Conservation (phyloP, 2,797 vertebrate species). For the Anolis apletophallus region DNA sequence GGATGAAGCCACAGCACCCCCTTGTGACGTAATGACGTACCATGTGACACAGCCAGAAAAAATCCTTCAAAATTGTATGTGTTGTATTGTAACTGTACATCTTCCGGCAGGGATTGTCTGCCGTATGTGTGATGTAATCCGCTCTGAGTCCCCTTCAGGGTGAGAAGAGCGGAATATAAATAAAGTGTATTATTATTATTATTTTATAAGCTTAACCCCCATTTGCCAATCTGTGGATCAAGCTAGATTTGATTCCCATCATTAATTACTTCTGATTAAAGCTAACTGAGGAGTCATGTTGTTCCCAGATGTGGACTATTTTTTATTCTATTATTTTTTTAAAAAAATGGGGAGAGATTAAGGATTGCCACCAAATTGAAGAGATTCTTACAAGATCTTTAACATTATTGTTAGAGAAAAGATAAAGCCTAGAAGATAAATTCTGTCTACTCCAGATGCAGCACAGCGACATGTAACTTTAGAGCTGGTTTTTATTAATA, state of each 20-base stretch:
- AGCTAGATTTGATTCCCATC: slow-evolving; percentile 67
- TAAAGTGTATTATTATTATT: too few relatives aligned
- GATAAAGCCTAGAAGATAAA: slow-evolving; percentile 61
- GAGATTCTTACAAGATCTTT: too few relatives aligned
- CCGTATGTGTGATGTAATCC: too few relatives aligned
- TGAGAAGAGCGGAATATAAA: too few relatives aligned
- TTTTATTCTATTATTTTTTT: slow-evolving; percentile 45
- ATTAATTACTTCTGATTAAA: slow-evolving; percentile 75
- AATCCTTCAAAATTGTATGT: too few relatives aligned
- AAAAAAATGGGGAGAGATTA: slow-evolving; percentile 43
- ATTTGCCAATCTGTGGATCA: slow-evolving; percentile 66
- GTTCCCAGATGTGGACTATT: slow-evolving; percentile 71
- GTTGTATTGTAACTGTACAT: too few relatives aligned
- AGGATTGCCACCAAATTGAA: slow-evolving; percentile 53
- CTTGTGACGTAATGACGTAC: too few relatives aligned
- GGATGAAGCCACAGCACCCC: too few relatives aligned
- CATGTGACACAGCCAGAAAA: too few relatives aligned
- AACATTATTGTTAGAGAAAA: slow-evolving; percentile 45
- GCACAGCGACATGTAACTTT: neutral
- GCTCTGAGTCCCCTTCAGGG: too few relatives aligned
- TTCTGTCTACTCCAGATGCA: slow-evolving; percentile 62
- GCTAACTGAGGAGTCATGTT: slow-evolving; percentile 71
- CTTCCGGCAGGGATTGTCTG: too few relatives aligned
- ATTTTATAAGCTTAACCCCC: slow-evolving; percentile 47
- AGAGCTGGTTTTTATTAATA: slow-evolving; percentile 16